Conservation (phyloP, 2,797 vertebrate species). For the Hybognathus amarus region DNA sequence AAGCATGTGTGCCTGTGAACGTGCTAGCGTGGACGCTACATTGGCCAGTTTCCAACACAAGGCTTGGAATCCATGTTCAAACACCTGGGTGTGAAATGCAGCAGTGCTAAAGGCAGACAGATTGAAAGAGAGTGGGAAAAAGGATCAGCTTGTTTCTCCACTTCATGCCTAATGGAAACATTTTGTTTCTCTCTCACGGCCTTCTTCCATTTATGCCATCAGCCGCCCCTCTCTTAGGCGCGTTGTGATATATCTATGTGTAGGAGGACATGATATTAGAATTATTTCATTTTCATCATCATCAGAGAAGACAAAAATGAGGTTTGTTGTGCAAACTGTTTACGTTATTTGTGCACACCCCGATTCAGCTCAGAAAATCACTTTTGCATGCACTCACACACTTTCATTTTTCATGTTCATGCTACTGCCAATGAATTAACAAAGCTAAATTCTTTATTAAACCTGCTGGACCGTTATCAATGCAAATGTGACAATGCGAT, state of each 20-base stretch:
- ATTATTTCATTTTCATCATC: slow-evolving; percentile 5
- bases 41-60: slow-evolving; percentile 4
- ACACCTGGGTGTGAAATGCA: slow-evolving; percentile 35
- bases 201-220: background rate
- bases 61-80: slow-evolving; percentile 21
- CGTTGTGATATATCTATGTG: background rate
- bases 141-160: slow-evolving; percentile 16
- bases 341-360: background rate
- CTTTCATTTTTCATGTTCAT: background rate
- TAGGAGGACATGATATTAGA: slow-evolving; percentile 2
- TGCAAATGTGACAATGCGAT: slow-evolving; percentile 30
- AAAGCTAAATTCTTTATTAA: slow-evolving; percentile 46
- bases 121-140: slow-evolving; percentile 10
- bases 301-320: background rate
- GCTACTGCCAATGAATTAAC: slow-evolving; percentile 24
- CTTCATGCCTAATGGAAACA: slow-evolving; percentile 40
- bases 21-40: background rate
- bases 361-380: background rate
- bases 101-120: background rate
- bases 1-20: slow-evolving; percentile 28
- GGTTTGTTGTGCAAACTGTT: background rate
- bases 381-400: background rate
- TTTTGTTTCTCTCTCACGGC: background rate
- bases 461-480: slow-evolving; percentile 41
- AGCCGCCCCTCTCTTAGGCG: background rate